Evolutionary conservation across 1,140 invertebrate species (phyloP).

Genomic region (Meloidogyne floridensis): DNA sequence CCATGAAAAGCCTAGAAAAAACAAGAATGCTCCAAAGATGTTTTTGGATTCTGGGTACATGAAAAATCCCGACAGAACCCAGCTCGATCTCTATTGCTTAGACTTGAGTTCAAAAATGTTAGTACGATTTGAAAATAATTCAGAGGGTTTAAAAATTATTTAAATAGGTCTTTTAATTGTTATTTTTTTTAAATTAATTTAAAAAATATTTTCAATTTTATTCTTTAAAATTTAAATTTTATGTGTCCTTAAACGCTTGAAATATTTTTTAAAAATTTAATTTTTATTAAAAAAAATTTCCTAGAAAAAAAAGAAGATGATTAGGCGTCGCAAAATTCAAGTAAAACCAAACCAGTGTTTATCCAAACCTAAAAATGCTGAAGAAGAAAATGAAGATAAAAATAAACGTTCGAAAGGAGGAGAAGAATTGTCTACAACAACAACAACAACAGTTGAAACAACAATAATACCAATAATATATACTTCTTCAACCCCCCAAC

Average conservation of each 20-base stretch:
- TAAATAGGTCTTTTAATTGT: too few relatives aligned
- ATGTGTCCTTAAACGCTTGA: neutral
- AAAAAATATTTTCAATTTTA: neutral
- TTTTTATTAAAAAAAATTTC: too few relatives aligned
- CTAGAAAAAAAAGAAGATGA: conserved; percentile 20
- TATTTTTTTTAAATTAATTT: neutral
- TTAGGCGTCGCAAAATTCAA: conserved; percentile 36
- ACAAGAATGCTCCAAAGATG: too few relatives aligned
- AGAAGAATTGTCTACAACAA: neutral
- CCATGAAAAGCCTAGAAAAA: too few relatives aligned
- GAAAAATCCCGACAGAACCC: too few relatives aligned
- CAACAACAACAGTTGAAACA: neutral
- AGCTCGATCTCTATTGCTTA: too few relatives aligned
- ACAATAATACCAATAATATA: too few relatives aligned
- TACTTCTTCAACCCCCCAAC: too few relatives aligned
- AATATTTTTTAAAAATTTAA: neutral
- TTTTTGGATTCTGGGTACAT: too few relatives aligned
- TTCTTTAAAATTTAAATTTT: neutral
- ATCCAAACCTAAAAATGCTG: conserved; percentile 2
- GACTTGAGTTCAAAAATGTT: too few relatives aligned
- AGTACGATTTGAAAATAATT: too few relatives aligned
- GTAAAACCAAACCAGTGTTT: conserved; percentile 24
- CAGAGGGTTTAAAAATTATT: too few relatives aligned
- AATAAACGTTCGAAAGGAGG: neutral
- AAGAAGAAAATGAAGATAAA: neutral